These are phyloP conservation scores for Gymnodraco acuticeps DNA, from an alignment of 2,797 vertebrate species.

Conservation along the genomic window DNA sequence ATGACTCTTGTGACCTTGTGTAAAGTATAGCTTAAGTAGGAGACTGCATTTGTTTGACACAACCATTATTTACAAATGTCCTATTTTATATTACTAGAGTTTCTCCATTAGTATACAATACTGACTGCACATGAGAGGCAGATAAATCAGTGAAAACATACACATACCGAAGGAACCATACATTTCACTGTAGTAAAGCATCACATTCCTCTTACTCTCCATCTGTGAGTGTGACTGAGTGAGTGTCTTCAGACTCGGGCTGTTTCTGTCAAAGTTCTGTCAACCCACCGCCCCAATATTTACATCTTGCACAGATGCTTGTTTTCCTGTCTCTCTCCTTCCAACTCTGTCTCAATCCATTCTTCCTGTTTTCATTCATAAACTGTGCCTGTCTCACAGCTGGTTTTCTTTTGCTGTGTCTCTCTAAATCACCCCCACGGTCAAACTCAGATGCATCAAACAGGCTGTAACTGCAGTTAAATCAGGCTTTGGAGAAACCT, in stretches of 20 bases:
- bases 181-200: conserved; percentile 26
- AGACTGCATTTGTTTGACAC: conserved; percentile 45
- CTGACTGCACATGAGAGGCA: background rate
- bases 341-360: conserved; percentile 65
- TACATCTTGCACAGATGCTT: conserved; percentile 68
- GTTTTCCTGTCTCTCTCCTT: conserved; percentile 64
- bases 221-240: conserved; percentile 33
- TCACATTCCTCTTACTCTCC: conserved; percentile 27
- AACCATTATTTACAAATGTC: conserved; percentile 18
- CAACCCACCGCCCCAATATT: conserved; percentile 49
- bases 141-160: conserved; percentile 27
- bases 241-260: conserved; percentile 20
- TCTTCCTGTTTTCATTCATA: conserved; percentile 81
- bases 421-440: conserved; percentile 36
- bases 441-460: conserved; percentile 42
- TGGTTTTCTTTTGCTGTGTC: conserved; percentile 56
- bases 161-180: conserved; percentile 32
- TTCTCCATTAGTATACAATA: conserved; percentile 26
- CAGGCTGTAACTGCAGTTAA: conserved; percentile 16
- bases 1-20: conserved; percentile 8
- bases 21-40: background rate
- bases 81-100: conserved; percentile 6
- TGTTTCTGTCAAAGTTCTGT: conserved; percentile 45
- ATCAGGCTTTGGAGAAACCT: conserved; percentile 19
- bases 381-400: conserved; percentile 64